These are phyloP conservation scores for Dreissena polymorpha DNA, from an alignment of 1,140 invertebrate species.

Conservation along the genomic window DNA sequence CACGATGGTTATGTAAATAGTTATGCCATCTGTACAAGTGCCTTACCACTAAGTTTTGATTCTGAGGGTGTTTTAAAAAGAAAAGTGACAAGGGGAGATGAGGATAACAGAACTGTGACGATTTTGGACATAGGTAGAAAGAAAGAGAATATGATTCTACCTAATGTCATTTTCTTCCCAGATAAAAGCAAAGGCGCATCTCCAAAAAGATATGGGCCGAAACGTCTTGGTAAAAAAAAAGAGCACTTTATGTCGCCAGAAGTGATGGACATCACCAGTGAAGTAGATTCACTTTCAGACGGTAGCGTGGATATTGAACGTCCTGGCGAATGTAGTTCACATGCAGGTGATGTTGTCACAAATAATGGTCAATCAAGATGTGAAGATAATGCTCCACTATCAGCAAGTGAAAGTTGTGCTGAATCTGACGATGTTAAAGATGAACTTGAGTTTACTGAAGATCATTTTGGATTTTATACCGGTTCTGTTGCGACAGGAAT, in stretches of 20 bases:
- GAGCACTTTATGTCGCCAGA: background rate
- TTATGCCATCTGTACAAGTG: too few species aligned
- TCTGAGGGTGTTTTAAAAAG: background rate
- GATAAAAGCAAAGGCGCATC: conserved; percentile 46
- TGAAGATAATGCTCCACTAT: background rate
- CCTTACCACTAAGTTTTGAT: background rate
- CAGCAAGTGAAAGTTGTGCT: background rate
- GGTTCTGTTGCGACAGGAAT: conserved; percentile 25
- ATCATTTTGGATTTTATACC: conserved; percentile 48
- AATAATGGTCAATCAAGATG: background rate
- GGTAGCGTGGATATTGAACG: background rate
- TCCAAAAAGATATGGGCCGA: conserved; percentile 45
- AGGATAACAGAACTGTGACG: conserved; percentile 27
- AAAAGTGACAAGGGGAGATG: conserved; percentile 11
- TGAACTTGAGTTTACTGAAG: conserved; percentile 16
- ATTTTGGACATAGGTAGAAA: too few species aligned
- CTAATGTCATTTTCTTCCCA: conserved; percentile 44
- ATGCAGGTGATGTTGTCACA: background rate
- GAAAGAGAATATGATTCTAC: background rate
- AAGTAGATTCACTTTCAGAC: background rate
- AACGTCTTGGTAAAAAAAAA: conserved; percentile 22
- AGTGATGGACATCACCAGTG: background rate
- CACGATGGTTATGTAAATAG: too few species aligned
- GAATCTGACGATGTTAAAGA: background rate
- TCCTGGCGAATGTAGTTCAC: background rate